Evolutionary conservation across 2,797 vertebrate genomes (phyloP).

Genomic region (Spheniscus humboldti): DNA sequence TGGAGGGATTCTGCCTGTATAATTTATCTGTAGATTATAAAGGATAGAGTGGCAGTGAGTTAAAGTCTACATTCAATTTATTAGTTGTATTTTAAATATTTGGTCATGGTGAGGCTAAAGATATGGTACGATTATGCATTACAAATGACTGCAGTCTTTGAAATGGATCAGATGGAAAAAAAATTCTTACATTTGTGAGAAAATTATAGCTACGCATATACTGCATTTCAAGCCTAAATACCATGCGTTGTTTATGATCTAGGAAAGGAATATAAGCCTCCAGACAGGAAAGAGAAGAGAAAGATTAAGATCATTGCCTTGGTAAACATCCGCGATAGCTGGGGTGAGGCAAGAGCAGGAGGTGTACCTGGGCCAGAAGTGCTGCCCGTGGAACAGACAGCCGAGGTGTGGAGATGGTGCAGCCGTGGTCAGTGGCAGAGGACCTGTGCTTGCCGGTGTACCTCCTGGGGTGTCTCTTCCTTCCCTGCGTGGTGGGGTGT

Average conservation of each 20-base stretch:
- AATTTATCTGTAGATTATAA: not conserved
- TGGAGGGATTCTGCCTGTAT: not conserved
- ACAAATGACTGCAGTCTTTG: not conserved
- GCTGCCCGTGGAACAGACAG: too few species aligned
- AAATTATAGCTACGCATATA: not conserved
- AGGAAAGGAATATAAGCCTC: not conserved
- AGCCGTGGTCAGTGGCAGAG: not conserved
- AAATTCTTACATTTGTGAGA: not conserved
- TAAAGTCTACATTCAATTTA: conserved; percentile 31
- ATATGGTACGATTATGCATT: not conserved
- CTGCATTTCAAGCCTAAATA: not conserved
- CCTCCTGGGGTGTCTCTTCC: not conserved
- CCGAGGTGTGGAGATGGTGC: not conserved
- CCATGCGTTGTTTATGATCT: not conserved
- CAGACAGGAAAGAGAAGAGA: not conserved
- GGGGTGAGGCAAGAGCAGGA: not conserved
- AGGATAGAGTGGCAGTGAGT: not conserved
- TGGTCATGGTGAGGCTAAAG: not conserved
- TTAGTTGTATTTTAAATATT: conserved; percentile 35
- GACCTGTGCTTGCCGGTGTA: fast-evolving
- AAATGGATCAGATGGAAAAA: not conserved
- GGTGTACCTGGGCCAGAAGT: not conserved
- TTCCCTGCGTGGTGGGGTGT: not conserved
- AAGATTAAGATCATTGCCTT: not conserved
- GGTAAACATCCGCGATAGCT: not conserved